These are phyloP conservation scores for Sarcophaga variegata DNA, from an alignment of 2,888 invertebrate genomes.

Conservation along the genomic window DNA sequence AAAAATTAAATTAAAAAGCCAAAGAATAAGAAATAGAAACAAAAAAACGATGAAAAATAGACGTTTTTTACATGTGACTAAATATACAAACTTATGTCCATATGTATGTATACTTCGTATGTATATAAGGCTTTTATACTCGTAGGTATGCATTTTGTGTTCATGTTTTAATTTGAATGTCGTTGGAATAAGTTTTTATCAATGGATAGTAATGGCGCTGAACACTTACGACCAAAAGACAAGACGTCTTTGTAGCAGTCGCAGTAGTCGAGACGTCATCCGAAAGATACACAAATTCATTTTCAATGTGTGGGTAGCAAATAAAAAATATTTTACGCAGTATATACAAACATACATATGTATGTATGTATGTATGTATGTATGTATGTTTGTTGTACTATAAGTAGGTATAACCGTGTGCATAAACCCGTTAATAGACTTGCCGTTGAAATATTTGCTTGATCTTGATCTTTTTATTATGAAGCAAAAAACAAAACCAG, in stretches of 20 bases:
- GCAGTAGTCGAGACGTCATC: background rate
- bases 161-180: slow-evolving; percentile 6
- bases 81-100: background rate
- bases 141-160: background rate
- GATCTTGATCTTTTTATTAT: slow-evolving; percentile 65
- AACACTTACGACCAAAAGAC: background rate
- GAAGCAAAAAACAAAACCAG: background rate
- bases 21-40: background rate
- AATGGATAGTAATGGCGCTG: background rate
- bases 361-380: background rate
- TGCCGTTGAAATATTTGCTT: slow-evolving; percentile 47
- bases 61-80: background rate
- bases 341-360: background rate
- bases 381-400: background rate
- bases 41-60: background rate
- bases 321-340: background rate
- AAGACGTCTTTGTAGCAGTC: background rate
- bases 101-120: background rate
- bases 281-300: background rate
- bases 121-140: background rate
- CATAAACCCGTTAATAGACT: slow-evolving; percentile 36
- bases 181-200: slow-evolving; percentile 7
- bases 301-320: slow-evolving; percentile 17
- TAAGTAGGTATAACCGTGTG: no score
- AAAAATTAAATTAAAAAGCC: background rate